Conservation (phyloP, 2,797 vertebrate species). For the Cichlasoma orientale region DNA sequence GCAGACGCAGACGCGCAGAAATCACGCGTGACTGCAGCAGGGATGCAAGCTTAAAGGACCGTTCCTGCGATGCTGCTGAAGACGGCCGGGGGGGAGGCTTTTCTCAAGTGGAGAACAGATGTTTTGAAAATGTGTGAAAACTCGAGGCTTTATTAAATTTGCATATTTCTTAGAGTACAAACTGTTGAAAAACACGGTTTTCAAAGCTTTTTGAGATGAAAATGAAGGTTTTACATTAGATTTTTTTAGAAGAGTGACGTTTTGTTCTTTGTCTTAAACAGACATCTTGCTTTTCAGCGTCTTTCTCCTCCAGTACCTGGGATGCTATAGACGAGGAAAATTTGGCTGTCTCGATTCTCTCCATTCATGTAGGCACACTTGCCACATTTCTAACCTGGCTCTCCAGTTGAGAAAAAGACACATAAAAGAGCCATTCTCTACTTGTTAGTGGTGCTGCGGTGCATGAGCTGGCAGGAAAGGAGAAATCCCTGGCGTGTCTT, state of each 20-base stretch:
- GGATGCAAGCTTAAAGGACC: neutral
- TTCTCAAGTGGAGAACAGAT: conserved; percentile 44
- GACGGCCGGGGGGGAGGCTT: neutral
- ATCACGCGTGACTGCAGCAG: neutral
- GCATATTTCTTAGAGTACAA: conserved; percentile 19
- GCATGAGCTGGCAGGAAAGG: conserved; percentile 76
- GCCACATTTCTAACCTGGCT: conserved; percentile 69
- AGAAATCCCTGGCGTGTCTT: conserved; percentile 68
- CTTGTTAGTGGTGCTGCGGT: conserved; percentile 68
- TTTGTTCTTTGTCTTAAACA: conserved; percentile 37
- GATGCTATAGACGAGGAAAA: conserved; percentile 6
- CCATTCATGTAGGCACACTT: conserved; percentile 20
- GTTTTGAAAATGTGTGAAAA: conserved; percentile 41
- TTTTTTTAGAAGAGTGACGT: conserved; percentile 18
- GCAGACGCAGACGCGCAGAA: neutral
- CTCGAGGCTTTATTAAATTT: conserved; percentile 23
- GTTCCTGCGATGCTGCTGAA: conserved; percentile 22
- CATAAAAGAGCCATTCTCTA: conserved; percentile 75
- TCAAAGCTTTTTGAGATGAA: conserved; percentile 11
- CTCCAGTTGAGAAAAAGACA: conserved; percentile 60
- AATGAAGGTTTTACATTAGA: conserved; percentile 7
- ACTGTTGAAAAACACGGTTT: conserved; percentile 51
- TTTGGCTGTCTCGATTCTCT: conserved; percentile 5
- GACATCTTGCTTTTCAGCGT: conserved; percentile 2
- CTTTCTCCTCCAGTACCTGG: conserved; percentile 49